A percentile compares a stretch with the other conserved stretches of the same genome.
Evolutionary conservation across 2,888 invertebrate genomes (phyloP).

Genomic region (Agrotis exclamationis): DNA sequence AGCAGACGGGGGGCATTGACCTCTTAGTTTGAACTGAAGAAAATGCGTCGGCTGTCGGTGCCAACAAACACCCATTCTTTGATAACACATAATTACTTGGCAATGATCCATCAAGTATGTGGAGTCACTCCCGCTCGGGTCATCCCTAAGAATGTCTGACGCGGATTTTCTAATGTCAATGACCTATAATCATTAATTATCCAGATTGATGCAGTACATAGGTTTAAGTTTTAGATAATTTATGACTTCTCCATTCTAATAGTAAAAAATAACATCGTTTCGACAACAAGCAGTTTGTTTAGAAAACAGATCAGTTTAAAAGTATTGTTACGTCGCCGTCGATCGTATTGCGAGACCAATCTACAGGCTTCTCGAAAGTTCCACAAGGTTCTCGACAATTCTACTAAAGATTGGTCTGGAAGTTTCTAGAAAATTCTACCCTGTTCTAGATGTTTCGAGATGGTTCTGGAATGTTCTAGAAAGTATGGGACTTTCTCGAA

Average conservation of each 20-base stretch:
- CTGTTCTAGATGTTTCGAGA: too few relatives aligned
- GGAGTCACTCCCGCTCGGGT: conserved; percentile 58
- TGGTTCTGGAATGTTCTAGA: too few relatives aligned
- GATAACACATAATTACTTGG: conserved; percentile 67
- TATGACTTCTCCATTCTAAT: background rate
- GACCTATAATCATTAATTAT: conserved; percentile 34
- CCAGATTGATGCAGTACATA: conserved; percentile 3
- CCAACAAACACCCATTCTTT: conserved; percentile 66
- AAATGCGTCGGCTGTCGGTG: conserved; percentile 61
- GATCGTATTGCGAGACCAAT: too few relatives aligned
- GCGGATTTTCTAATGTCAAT: conserved; percentile 50
- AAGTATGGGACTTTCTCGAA: too few relatives aligned
- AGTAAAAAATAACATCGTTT: background rate
- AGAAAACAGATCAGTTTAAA: background rate
- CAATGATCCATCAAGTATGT: conserved; percentile 68
- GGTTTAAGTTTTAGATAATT: too few relatives aligned
- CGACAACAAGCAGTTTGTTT: background rate
- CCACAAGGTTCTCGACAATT: too few relatives aligned
- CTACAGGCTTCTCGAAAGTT: too few relatives aligned
- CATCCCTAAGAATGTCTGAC: conserved; percentile 38
- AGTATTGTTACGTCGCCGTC: too few relatives aligned
- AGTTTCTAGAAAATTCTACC: too few relatives aligned
- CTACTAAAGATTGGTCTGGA: too few relatives aligned
- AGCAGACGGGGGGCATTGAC: conserved; percentile 55
- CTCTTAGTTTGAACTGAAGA: conserved; percentile 51